These are phyloP conservation scores for Pteropus rufus DNA, from an alignment of 2,797 vertebrate species.

Conservation along the genomic window DNA sequence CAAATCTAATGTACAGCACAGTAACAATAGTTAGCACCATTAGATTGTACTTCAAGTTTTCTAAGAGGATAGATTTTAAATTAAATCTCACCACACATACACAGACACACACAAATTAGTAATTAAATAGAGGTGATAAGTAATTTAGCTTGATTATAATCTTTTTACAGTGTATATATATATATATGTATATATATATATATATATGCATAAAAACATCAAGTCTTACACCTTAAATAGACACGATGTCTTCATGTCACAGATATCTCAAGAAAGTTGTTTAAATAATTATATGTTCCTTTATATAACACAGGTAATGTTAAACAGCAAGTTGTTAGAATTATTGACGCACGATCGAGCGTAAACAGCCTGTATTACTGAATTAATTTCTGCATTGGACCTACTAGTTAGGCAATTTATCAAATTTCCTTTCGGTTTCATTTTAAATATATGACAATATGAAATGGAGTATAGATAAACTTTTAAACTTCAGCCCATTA, in stretches of 20 bases:
- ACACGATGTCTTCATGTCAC: not conserved
- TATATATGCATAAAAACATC: not conserved
- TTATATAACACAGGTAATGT: not conserved
- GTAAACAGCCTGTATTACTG: not conserved
- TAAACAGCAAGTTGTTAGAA: not conserved
- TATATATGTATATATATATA: too few species aligned
- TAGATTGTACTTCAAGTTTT: not conserved
- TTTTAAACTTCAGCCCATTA: not conserved
- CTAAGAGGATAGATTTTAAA: not conserved
- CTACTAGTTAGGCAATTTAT: not conserved
- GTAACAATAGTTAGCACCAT: not conserved
- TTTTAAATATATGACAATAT: not conserved
- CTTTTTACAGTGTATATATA: not conserved
- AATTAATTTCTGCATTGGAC: not conserved
- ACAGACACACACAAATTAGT: not conserved
- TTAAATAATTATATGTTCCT: not conserved
- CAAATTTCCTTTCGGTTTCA: not conserved
- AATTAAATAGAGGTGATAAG: not conserved
- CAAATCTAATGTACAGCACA: not conserved
- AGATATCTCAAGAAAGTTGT: not conserved
- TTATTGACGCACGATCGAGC: not conserved
- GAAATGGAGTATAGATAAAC: not conserved
- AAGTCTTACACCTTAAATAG: not conserved
- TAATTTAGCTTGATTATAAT: not conserved
- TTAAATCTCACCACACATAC: not conserved